phyloP scores from a whole-genome alignment of 2,113 vertebrate species.

The Gnathochromis pfefferi region DNA sequence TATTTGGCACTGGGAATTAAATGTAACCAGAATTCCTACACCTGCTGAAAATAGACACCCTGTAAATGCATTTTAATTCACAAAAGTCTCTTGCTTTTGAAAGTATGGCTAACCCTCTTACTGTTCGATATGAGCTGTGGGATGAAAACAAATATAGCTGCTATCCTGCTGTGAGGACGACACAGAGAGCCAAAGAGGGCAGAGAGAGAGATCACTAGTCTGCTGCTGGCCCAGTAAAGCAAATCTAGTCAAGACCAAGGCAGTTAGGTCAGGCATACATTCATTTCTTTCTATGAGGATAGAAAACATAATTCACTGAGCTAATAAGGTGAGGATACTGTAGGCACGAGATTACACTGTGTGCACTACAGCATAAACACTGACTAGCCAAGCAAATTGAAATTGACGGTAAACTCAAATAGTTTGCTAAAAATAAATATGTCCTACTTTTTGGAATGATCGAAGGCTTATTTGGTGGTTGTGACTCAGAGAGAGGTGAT shows the following conservation, averaged over 20 bases:
- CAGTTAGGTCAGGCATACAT: constrained; percentile 8
- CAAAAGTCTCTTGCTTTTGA: neutral
- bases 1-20: neutral
- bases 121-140: neutral
- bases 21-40: neutral
- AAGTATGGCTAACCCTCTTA: neutral
- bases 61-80: neutral
- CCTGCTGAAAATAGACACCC: neutral
- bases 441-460: neutral
- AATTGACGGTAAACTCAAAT: neutral
- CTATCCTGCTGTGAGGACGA: neutral
- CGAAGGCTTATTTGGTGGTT: neutral
- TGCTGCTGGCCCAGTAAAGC: constrained; percentile 34
- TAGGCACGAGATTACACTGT: neutral
- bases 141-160: neutral
- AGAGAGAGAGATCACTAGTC: neutral
- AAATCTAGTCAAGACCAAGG: neutral
- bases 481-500: neutral
- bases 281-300: neutral
- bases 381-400: neutral
- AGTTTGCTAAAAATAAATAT: neutral
- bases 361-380: neutral
- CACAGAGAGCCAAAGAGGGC: neutral
- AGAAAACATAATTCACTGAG: neutral
- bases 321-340: neutral